Evolutionary conservation across 2,888 invertebrate species (phyloP).

Genomic region (Yponomeuta malinellus): DNA sequence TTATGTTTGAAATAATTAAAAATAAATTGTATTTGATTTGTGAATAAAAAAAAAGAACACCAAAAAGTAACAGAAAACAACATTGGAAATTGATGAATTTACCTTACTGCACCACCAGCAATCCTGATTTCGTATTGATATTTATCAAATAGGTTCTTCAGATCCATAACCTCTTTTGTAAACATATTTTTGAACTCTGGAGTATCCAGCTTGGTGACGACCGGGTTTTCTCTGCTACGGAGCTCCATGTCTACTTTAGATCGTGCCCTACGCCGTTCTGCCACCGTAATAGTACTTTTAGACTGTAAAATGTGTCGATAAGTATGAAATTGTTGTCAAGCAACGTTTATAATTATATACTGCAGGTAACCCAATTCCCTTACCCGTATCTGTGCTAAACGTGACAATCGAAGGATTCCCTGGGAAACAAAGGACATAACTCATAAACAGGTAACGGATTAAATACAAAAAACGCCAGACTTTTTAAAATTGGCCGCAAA

Average conservation of each 20-base stretch:
- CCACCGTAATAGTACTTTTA: neutral
- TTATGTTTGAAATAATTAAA: too few species aligned
- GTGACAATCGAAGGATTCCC: neutral
- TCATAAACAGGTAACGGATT: neutral
- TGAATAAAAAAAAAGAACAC: too few species aligned
- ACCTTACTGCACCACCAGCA: constrained; percentile 97
- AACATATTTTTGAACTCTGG: constrained; percentile 87
- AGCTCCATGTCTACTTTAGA: constrained; percentile 51
- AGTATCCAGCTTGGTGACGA: constrained; percentile 81
- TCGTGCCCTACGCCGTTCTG: constrained; percentile 32
- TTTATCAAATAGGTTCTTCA: constrained; percentile 86
- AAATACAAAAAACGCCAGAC: neutral
- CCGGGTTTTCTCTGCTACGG: constrained; percentile 74
- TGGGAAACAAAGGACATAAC: neutral
- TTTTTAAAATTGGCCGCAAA: neutral
- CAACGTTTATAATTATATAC: neutral
- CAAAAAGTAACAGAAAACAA: too few species aligned
- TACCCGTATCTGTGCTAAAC: neutral
- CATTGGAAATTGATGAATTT: constrained; percentile 24
- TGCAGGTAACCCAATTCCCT: neutral
- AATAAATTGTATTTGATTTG: too few species aligned
- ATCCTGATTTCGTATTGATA: constrained; percentile 91
- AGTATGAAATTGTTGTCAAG: neutral
- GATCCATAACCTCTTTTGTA: constrained; percentile 83
- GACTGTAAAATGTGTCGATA: neutral